These are phyloP conservation scores for Ornithoptera priamus DNA, from an alignment of 2,888 invertebrate species.

Conservation along the genomic window DNA sequence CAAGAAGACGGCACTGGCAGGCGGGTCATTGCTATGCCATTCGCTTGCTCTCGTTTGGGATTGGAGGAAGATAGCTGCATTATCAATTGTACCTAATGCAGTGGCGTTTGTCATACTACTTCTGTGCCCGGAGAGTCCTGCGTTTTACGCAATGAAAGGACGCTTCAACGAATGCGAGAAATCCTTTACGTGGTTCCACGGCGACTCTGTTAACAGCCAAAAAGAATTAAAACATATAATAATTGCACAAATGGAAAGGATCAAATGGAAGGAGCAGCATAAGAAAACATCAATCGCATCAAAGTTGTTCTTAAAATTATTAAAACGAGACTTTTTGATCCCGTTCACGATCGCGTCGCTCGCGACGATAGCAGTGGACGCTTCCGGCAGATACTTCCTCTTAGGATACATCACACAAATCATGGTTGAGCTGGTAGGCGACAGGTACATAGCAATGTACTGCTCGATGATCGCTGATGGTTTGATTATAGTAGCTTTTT, in stretches of 20 bases:
- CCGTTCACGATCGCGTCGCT: constrained; percentile 40
- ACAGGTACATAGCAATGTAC: constrained; percentile 42
- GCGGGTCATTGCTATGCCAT: constrained; percentile 47
- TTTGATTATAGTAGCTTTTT: constrained; percentile 39
- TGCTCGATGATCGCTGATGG: constrained; percentile 45
- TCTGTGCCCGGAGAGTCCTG: constrained; percentile 53
- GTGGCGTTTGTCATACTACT: constrained; percentile 37
- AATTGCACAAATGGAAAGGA: constrained; percentile 34
- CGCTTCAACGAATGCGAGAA: constrained; percentile 44
- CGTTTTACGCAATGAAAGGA: constrained; percentile 46
- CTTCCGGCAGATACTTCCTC: constrained; percentile 46
- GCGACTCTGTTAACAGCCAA: constrained; percentile 35
- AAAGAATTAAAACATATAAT: constrained; percentile 39
- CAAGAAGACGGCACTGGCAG: constrained; percentile 38
- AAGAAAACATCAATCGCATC: background rate
- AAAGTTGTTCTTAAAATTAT: constrained; percentile 33
- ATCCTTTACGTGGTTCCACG: constrained; percentile 45
- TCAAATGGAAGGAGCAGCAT: constrained; percentile 1
- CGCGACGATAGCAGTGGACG: constrained; percentile 43
- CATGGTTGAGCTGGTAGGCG: constrained; percentile 40
- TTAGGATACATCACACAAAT: constrained; percentile 46
- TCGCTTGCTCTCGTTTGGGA: constrained; percentile 38
- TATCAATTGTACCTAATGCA: constrained; percentile 34
- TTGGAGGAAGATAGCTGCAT: constrained; percentile 46
- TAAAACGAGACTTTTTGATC: constrained; percentile 43